Conservation (phyloP, 1,140 invertebrate genomes). For the Ephestia elutella region DNA sequence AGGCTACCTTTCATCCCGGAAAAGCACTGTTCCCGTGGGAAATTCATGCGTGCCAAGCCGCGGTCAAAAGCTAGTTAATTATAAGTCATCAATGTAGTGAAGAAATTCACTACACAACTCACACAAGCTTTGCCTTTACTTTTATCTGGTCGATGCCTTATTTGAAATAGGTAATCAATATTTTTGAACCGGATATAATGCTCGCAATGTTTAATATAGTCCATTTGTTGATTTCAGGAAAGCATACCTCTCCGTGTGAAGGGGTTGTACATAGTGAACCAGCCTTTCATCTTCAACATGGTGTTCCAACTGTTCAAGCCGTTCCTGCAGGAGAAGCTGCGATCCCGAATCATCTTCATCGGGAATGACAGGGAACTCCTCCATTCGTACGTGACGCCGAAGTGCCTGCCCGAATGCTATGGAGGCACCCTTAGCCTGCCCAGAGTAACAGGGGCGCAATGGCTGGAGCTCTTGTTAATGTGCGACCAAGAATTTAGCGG, state of each 20-base stretch:
- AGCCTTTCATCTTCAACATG: constrained; percentile 91
- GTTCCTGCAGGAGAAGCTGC: constrained; percentile 86
- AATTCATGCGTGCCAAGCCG: no score
- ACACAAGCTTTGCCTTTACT: no score
- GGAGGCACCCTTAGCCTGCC: constrained; percentile 83
- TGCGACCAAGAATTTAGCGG: constrained; percentile 84
- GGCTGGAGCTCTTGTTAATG: constrained; percentile 81
- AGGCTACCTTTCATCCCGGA: no score
- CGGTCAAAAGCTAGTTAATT: no score
- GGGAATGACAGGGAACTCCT: constrained; percentile 87
- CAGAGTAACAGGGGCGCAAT: constrained; percentile 79
- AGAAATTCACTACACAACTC: no score
- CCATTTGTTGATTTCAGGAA: constrained; percentile 76
- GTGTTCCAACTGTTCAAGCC: constrained; percentile 91
- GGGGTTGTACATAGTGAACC: constrained; percentile 90
- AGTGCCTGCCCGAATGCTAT: constrained; percentile 85
- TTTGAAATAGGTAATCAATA: no score
- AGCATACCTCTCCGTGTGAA: constrained; percentile 87
- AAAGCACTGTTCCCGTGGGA: no score
- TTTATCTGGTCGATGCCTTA: no score
- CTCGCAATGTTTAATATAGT: background rate
- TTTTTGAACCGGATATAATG: no score
- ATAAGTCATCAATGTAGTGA: no score
- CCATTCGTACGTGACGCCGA: constrained; percentile 85
- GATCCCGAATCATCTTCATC: constrained; percentile 86